phyloP scores from a whole-genome alignment of 2,113 vertebrate genomes.

The Rallus limicola region DNA sequence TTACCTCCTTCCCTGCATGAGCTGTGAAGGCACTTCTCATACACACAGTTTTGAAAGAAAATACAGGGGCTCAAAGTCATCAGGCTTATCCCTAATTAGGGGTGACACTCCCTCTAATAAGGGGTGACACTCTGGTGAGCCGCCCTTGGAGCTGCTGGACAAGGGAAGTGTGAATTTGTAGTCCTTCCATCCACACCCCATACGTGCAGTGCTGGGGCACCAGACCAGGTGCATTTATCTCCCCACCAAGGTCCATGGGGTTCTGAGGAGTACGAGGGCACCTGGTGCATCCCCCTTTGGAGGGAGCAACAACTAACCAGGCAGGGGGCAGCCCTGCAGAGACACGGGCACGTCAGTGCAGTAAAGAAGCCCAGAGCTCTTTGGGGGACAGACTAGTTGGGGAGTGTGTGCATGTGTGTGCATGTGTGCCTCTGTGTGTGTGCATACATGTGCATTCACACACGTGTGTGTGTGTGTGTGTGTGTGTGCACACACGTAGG shows the following conservation, averaged over 20 bases:
- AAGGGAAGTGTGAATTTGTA: not conserved
- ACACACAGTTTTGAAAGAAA: rapidly evolving
- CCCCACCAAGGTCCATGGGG: not conserved
- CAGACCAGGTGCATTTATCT: rapidly evolving
- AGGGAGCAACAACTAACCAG: not conserved
- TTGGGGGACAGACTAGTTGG: not conserved
- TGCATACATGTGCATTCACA: not conserved
- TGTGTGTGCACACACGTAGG: too few species aligned
- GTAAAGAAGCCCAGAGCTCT: too few species aligned
- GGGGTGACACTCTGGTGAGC: not conserved
- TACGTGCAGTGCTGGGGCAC: rapidly evolving
- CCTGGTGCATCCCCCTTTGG: rapidly evolving
- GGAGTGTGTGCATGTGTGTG: not conserved
- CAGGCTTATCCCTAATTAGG: not conserved
- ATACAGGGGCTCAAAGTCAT: rapidly evolving
- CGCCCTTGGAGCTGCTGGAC: not conserved
- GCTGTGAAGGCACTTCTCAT: rapidly evolving
- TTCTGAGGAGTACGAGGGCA: not conserved
- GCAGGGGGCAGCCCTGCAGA: not conserved
- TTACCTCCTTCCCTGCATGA: not conserved
- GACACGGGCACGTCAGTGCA: not conserved
- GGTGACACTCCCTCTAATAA: not conserved
- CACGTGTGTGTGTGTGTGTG: too few species aligned
- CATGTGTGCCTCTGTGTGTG: not conserved
- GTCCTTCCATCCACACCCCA: not conserved